Evolutionary conservation across 2,113 vertebrate species (phyloP).

Genomic region (Illadopsis cleaveri): DNA sequence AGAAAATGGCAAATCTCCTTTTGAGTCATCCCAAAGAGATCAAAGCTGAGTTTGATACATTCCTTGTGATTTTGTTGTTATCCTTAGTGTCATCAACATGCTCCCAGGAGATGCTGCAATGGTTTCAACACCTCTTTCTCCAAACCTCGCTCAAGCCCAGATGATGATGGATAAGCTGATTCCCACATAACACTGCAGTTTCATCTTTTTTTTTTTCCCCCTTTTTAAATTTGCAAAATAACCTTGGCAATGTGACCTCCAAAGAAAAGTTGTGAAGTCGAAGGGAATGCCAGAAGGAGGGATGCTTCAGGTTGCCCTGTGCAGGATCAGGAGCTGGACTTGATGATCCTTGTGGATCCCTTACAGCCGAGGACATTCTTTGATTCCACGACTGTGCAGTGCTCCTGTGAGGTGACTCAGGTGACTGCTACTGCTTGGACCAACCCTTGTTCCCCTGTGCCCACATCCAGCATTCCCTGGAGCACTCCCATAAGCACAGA

Average conservation of each 20-base stretch:
- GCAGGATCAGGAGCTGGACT: not conserved
- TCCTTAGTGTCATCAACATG: not conserved
- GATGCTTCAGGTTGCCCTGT: not conserved
- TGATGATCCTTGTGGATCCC: not conserved
- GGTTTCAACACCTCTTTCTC: not conserved
- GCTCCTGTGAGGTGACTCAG: not conserved
- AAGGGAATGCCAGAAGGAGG: not conserved
- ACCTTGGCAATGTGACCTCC: not conserved
- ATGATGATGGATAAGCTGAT: not conserved
- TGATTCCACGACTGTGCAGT: not conserved
- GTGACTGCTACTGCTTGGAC: not conserved
- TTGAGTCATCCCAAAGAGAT: not conserved
- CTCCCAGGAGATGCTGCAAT: not conserved
- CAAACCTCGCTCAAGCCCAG: not conserved
- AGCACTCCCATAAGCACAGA: accelerated
- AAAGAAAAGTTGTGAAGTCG: not conserved
- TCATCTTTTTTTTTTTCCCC: accelerated
- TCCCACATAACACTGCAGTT: not conserved
- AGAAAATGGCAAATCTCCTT: not conserved
- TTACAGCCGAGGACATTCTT: not conserved
- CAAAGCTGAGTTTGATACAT: not conserved
- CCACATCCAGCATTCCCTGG: not conserved
- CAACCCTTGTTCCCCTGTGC: accelerated
- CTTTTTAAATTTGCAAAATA: not conserved
- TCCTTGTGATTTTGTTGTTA: not conserved